Conservation (phyloP, 1,140 invertebrate genomes). For the Spodoptera litura region DNA sequence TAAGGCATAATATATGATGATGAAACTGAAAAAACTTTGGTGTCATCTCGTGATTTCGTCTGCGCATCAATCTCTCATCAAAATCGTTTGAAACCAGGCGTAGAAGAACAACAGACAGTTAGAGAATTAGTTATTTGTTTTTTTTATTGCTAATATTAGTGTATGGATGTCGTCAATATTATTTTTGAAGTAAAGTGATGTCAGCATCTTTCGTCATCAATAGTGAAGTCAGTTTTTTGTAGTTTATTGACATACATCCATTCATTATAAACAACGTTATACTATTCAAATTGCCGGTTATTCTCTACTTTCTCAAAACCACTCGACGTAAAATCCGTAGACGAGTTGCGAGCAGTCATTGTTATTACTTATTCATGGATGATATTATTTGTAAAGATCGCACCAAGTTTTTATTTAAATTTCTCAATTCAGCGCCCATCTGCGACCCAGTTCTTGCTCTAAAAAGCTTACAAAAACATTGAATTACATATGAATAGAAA, state of each 20-base stretch:
- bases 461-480: slow-evolving; percentile 81
- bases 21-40: too few relatives aligned
- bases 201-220: too few relatives aligned
- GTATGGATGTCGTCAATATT: too few relatives aligned
- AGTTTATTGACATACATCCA: not conserved
- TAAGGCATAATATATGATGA: too few relatives aligned
- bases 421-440: slow-evolving; percentile 80
- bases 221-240: not conserved
- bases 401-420: slow-evolving; percentile 79
- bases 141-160: too few relatives aligned
- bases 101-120: too few relatives aligned
- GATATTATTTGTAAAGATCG: slow-evolving; percentile 56
- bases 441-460: slow-evolving; percentile 81
- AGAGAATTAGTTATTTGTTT: too few relatives aligned
- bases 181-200: too few relatives aligned
- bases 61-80: too few relatives aligned
- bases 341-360: slow-evolving; percentile 1
- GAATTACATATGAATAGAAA: slow-evolving; percentile 83
- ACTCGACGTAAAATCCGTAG: slow-evolving; percentile 5
- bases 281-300: slow-evolving; percentile 3
- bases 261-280: not conserved
- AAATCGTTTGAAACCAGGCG: too few relatives aligned
- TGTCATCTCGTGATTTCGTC: too few relatives aligned
- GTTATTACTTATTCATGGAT: slow-evolving; percentile 48
- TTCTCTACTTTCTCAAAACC: slow-evolving; percentile 15